phyloP scores from a whole-genome alignment of 2,888 invertebrate genomes.

The Erebia aethiops region DNA sequence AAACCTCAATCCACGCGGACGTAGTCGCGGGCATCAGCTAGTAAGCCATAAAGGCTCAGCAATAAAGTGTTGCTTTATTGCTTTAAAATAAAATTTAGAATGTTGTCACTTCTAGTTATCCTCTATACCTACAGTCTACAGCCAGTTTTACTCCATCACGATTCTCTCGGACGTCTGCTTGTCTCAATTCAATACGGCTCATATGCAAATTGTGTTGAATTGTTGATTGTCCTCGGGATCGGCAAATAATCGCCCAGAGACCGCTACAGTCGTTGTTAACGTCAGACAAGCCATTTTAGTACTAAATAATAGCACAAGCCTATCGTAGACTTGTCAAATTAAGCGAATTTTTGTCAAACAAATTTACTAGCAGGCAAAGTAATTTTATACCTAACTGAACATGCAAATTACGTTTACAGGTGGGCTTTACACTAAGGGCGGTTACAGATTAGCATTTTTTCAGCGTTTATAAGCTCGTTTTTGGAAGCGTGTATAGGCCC shows the following conservation, averaged over 20 bases:
- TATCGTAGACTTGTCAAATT: background rate
- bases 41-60: too few species aligned
- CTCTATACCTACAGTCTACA: constrained; percentile 23
- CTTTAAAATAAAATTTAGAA: background rate
- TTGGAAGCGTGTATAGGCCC: too few species aligned
- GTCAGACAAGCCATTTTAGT: constrained; percentile 16
- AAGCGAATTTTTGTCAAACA: too few species aligned
- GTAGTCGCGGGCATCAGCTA: too few species aligned
- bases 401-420: too few species aligned
- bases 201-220: constrained; percentile 76
- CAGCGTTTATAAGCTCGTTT: too few species aligned
- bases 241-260: constrained; percentile 66
- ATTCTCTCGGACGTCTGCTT: constrained; percentile 57
- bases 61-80: background rate
- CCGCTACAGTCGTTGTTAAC: constrained; percentile 24
- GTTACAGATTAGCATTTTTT: too few species aligned
- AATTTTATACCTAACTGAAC: background rate
- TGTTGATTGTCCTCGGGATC: constrained; percentile 73
- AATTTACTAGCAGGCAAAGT: too few species aligned
- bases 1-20: too few species aligned
- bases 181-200: constrained; percentile 73
- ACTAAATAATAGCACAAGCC: background rate
- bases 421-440: too few species aligned
- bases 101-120: constrained; percentile 39
- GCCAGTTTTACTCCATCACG: constrained; percentile 50